Base-by-base conservation (phyloP, 2,888 invertebrate genomes). In the Brenthis daphne region DNA sequence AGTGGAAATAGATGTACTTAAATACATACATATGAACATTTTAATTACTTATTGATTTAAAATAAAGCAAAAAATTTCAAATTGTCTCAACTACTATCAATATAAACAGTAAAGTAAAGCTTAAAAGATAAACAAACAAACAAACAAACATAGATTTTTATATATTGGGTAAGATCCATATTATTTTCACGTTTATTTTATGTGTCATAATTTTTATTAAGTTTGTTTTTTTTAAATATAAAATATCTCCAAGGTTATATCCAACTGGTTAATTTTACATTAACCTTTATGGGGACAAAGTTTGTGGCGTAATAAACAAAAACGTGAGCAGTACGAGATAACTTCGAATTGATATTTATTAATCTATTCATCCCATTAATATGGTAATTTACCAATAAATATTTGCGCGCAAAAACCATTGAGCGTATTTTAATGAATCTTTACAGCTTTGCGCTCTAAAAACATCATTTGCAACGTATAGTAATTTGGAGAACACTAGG, bases 371-470 rank as follows among this genome's bases (percentile, higher is more conserved):
- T 63, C 20, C 16, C 53, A 63, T 63, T 24, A 63, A 53, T 63
- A 63, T 63, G 53, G 53, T 43, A 63, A 63, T 63, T 63, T 20
- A 63, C 43, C 53, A 54, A 53, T 53, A 37, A 63, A 51, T 51
- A 13, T 51, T 53, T 37, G 16, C 63, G 33, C 37, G 53, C 63
- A 63, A 63, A 63, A 63, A 63, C 63, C 53, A 11, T 53, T 63
- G 63, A 63, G 43, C 63, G 63, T 12, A 37, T 63, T 63, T 63
- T 63, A 63, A 63, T 63, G 63, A 63, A 63, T 63, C 63, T 63
- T 63, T 51, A 43, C 60, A 51, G 53, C 51, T 63, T 63, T 63
- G 53, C 16, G 53, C 20, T 43, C 53, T 53, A 63, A 53, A 51
- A 63, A 63, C 37, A 63, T 43, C 13, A 33, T 53, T 54, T 5